Conservation (phyloP, 2,113 vertebrate genomes). For the Thamnaconus septentrionalis region DNA sequence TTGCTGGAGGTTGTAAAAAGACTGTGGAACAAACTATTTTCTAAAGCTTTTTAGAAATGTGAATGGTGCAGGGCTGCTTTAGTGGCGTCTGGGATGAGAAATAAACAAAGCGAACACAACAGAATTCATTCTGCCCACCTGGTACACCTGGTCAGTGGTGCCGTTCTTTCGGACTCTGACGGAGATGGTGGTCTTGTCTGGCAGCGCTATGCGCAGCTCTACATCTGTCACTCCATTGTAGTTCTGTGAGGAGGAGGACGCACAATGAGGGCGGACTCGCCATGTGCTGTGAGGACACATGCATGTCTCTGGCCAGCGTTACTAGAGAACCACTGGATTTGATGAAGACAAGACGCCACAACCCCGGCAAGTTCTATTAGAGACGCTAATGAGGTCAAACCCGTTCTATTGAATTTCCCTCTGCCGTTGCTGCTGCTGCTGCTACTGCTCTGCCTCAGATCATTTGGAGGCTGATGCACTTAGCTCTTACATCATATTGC, state of each 20-base stretch:
- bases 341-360: constrained; percentile 8
- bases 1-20: too few species aligned
- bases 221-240: constrained; percentile 94
- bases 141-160: constrained; percentile 98
- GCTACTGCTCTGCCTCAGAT: neutral
- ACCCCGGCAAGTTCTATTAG: constrained; percentile 1
- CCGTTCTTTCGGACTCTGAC: constrained; percentile 96
- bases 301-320: neutral
- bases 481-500: too few species aligned
- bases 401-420: constrained; percentile 3
- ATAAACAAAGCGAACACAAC: too few species aligned
- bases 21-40: too few species aligned
- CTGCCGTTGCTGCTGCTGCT: neutral
- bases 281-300: neutral
- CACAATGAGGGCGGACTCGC: neutral
- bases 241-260: constrained; percentile 75
- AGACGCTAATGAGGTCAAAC: constrained; percentile 13
- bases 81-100: too few species aligned
- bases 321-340: neutral
- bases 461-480: too few species aligned
- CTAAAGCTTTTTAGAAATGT: too few species aligned
- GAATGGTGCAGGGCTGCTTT: too few species aligned
- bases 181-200: constrained; percentile 87
- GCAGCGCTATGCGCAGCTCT: constrained; percentile 89
- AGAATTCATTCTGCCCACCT: constrained; percentile 73